Evolutionary conservation across 2,888 invertebrate species (phyloP), one percentile per base, ranked within the genome.

Genomic region (Andrena fulva): DNA sequence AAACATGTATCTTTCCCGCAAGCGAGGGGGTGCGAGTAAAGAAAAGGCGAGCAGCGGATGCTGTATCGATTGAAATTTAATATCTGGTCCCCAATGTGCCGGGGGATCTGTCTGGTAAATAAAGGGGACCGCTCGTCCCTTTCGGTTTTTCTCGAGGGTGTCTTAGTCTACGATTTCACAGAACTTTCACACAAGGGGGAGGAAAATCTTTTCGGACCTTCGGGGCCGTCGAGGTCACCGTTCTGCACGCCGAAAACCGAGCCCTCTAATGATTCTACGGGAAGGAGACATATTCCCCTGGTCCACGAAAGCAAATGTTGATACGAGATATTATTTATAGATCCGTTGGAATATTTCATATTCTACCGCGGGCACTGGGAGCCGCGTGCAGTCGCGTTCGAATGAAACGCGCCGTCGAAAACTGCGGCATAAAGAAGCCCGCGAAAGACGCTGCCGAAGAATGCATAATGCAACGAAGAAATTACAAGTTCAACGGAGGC

Each of bases 31-130:
- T 80, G 67, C 77, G 85, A 73, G 85, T 60, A 87, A 87, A 87
- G 87, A 88, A 89, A 90, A 89, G 87, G 82, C 87, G 77, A 87
- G 82, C 84, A 85, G 67, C 87, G 86, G 87, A 88, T 88, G 91
- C 85, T 89, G 87, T 91, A 92, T 92, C 92, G 92, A 92, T 92
- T 92, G 92, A 92, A 92, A 92, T 92, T 92, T 92, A 92, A 92
- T 92, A 92, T 92, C 91, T 89, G 82, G 87, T 91, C 91, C 89
- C 89, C 83, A 80, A 81, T 85, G 88, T 84, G 78, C 69, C 81
- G 73, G 80, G 84, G 89, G 85, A 90, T 90, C 90, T 85, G 90
- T 85, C 89, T 82, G 89, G 92, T 90, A 92, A 92, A 92, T 92
- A 92, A 86, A 91, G 90, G 91, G 90, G 90, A 86, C 81, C 76